Percentiles rank a stretch among this genome's conserved stretches.
Conservation (phyloP, 2,113 vertebrate genomes). For the Pedetes capensis region DNA sequence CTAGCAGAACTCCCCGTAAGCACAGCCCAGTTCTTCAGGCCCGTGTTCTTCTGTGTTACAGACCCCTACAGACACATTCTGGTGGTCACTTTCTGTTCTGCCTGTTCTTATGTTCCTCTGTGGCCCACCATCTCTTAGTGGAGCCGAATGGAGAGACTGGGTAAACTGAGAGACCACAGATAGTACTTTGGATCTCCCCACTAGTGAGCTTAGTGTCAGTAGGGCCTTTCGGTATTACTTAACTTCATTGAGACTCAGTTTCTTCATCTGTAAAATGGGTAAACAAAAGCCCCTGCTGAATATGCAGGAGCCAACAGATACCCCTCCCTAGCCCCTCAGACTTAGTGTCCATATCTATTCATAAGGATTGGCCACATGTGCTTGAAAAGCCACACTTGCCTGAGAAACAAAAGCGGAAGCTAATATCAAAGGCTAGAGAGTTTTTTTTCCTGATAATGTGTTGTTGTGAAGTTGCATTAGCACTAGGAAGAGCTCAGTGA, state of each 20-base stretch:
- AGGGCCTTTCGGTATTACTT: neutral
- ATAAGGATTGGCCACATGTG: neutral
- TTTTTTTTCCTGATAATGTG: neutral
- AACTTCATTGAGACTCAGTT: neutral
- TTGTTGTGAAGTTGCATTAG: neutral
- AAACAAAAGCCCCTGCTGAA: neutral
- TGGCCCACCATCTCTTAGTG: neutral
- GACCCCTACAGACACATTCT: neutral
- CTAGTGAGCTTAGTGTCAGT: neutral
- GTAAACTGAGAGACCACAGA: neutral
- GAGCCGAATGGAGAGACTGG: neutral
- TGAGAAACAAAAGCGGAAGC: neutral
- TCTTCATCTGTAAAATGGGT: neutral
- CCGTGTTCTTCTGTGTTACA: neutral
- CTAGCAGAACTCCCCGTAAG: neutral
- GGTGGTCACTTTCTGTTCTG: neutral
- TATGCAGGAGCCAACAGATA: neutral
- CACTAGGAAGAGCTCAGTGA: neutral
- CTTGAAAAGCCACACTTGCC: neutral
- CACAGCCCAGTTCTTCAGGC: neutral
- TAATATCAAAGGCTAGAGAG: neutral
- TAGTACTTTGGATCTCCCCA: neutral
- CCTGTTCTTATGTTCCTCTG: constrained; percentile 11
- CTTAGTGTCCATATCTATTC: neutral
- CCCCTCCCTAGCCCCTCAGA: neutral